Evolutionary conservation across 2,113 vertebrate species (phyloP).

Genomic region (Rhynchopsitta pachyrhyncha): DNA sequence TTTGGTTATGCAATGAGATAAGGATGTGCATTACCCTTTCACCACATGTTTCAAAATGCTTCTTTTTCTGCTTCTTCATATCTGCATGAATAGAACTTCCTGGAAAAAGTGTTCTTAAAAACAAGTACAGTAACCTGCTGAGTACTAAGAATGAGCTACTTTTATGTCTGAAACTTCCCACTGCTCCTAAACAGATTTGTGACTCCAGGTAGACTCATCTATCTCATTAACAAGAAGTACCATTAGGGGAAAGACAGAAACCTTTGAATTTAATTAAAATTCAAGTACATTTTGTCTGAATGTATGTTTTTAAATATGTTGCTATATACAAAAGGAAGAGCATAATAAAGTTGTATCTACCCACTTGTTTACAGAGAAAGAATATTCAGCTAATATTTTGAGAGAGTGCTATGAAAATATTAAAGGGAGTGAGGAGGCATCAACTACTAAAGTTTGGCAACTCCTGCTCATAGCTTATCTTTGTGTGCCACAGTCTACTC

Average conservation of each 20-base stretch:
- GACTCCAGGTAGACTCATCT: slow-evolving; percentile 44
- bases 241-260: slow-evolving; percentile 17
- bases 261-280: slow-evolving; percentile 54
- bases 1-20: not conserved
- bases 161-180: slow-evolving; percentile 56
- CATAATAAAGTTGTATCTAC: not conserved
- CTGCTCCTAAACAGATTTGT: slow-evolving; percentile 51
- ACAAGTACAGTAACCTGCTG: slow-evolving; percentile 47
- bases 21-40: not conserved
- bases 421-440: not conserved
- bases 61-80: not conserved
- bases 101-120: slow-evolving; percentile 34
- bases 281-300: slow-evolving; percentile 25
- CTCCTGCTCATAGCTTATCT: not conserved
- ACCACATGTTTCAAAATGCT: not conserved
- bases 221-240: slow-evolving; percentile 58
- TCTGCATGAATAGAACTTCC: not conserved
- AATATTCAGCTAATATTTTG: not conserved
- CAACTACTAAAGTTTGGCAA: not conserved
- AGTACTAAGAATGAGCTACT: slow-evolving; percentile 50
- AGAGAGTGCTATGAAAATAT: not conserved
- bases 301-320: not conserved
- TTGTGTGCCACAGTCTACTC: not conserved
- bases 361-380: not conserved
- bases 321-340: not conserved